Evolutionary conservation across 2,888 invertebrate species (phyloP), one percentile per base, ranked within the genome.

Genomic region (Leptogaster cylindrica): DNA sequence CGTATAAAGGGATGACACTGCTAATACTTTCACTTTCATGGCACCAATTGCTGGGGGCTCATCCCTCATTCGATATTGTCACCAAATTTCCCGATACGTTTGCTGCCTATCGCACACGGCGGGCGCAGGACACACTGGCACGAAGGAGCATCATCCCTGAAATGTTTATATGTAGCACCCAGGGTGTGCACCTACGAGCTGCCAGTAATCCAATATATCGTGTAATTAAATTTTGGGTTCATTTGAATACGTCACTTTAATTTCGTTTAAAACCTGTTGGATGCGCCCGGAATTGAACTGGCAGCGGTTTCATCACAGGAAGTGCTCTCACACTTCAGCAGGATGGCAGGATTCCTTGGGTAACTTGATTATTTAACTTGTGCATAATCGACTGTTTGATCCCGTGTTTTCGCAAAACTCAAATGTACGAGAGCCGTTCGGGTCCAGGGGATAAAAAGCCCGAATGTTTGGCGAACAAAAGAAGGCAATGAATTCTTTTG

Each of bases 151-250:
- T 12, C 31, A 64, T 20, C 33, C 48, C 18, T 48, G 48, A 33
- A 64, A 27, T 28, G 20, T 61, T 33, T 41, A 27, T 31, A 44
- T 18, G 18, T 61, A 41, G 16, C 27, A 44, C 33, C n/a, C 48
- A 23, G 64, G 33, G 33, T 44, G 48, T 48, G 28, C 64, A 64
- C 64, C 64, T 64, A 64, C 48, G 41, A 44, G 48, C 31, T 61
- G 48, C 48, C 64, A 27, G 64, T 80, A 80, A 80, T 80, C 79
- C 81, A 80, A 80, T 80, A 79, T 80, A 79, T 78, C 76, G 75
- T 78, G 79, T 79, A 80, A 80, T 80, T 80, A 80, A 80, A 80
- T 80, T 80, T 79, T 77, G 76, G 79, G 77, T 31, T 65, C 65
- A 65, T 65, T 65, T 65, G 65, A 65, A 65, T 65, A 65, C 36